Conservation (phyloP, 1,140 invertebrate genomes). For the Drosophila fuyamai region DNA sequence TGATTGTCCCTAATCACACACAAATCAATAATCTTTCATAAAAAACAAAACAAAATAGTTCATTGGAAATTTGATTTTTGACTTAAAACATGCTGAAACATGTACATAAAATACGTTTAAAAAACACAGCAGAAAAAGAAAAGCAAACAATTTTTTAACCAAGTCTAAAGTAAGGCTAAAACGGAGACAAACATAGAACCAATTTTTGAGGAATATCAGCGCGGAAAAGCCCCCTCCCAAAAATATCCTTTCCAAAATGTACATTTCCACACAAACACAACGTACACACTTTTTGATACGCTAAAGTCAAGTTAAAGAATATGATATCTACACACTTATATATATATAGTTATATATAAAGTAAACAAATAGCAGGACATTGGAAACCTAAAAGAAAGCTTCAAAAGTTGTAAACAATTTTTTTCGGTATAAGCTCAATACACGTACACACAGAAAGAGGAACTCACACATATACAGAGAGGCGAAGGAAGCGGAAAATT, state of each 20-base stretch:
- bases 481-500: slow-evolving; percentile 3
- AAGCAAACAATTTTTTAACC: slow-evolving; percentile 22
- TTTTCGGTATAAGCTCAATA: slow-evolving; percentile 58
- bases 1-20: neutral
- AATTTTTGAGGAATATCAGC: slow-evolving; percentile 62
- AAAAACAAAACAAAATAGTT: neutral
- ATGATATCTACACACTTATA: slow-evolving; percentile 49
- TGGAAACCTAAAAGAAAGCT: slow-evolving; percentile 57
- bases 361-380: slow-evolving; percentile 55
- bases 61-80: slow-evolving; percentile 4
- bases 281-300: slow-evolving; percentile 35
- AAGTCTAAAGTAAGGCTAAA: slow-evolving; percentile 29
- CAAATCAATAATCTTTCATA: neutral
- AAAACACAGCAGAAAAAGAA: slow-evolving; percentile 6
- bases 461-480: slow-evolving; percentile 46
- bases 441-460: slow-evolving; percentile 27
- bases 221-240: slow-evolving; percentile 18
- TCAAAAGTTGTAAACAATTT: slow-evolving; percentile 52
- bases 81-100: slow-evolving; percentile 16
- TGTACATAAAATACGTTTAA: slow-evolving; percentile 4
- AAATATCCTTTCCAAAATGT: slow-evolving; percentile 39
- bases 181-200: slow-evolving; percentile 62
- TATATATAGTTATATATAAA: slow-evolving; percentile 42
- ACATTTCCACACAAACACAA: slow-evolving; percentile 45
- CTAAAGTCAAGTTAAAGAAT: slow-evolving; percentile 39